phyloP scores from a whole-genome alignment of 2,888 invertebrate species.

The Acholoe squamosa region DNA sequence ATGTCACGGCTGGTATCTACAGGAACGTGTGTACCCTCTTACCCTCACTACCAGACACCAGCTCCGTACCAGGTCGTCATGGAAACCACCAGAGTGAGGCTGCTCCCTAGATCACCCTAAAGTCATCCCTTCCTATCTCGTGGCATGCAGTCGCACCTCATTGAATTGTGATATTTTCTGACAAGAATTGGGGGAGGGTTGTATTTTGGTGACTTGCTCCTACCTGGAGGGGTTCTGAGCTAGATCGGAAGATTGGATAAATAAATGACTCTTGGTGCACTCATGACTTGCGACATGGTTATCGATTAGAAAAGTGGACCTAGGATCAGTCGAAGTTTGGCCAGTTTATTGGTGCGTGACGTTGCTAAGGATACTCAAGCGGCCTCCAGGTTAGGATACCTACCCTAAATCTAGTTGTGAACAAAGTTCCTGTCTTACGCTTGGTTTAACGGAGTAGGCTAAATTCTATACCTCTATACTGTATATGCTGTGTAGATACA shows the following conservation, averaged over 20 bases:
- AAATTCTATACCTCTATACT: no score
- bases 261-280: no score
- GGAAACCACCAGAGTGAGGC: neutral
- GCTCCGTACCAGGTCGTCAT: neutral
- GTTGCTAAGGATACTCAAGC: no score
- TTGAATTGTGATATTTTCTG: constrained; percentile 7
- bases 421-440: no score
- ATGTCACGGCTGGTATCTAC: neutral
- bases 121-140: neutral
- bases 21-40: constrained; percentile 1
- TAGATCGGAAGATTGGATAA: neutral
- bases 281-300: no score
- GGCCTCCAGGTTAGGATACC: no score
- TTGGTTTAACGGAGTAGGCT: no score
- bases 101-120: neutral
- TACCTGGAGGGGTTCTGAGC: neutral
- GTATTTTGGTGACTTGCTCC: neutral
- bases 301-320: no score
- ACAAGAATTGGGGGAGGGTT: neutral
- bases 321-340: no score
- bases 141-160: neutral
- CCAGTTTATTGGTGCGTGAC: no score
- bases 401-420: no score
- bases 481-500: no score
- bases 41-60: constrained; percentile 18